These are phyloP conservation scores for Pelvicachromis taeniatus DNA, from an alignment of 2,113 vertebrate species.

Conservation along the genomic window DNA sequence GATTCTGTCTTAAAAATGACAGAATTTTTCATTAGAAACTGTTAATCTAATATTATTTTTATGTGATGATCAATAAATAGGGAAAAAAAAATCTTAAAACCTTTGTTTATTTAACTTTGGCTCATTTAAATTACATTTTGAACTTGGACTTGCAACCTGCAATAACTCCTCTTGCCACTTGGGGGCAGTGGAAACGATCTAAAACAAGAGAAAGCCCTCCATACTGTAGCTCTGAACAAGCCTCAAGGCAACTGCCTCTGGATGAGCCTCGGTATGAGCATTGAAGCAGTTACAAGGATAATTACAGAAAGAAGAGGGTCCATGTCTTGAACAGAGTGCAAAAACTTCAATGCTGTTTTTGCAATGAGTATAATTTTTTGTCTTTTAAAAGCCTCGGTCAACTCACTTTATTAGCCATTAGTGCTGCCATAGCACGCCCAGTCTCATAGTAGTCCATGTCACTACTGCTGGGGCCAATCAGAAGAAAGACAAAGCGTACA, in stretches of 20 bases:
- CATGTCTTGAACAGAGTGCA: neutral
- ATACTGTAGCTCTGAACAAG: neutral
- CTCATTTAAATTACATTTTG: neutral
- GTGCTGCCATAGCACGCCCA: conserved; percentile 80
- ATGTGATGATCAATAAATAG: neutral
- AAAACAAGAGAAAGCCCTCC: neutral
- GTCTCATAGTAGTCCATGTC: conserved; percentile 81
- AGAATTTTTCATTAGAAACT: neutral
- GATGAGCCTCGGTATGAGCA: neutral
- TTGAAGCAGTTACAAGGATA: neutral
- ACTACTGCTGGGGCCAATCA: conserved; percentile 79
- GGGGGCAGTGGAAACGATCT: neutral
- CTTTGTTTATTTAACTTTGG: neutral
- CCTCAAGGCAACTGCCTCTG: neutral
- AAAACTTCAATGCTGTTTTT: neutral
- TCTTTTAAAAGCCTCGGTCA: neutral
- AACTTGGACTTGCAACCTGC: neutral
- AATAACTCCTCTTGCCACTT: neutral
- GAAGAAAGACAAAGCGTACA: conserved; percentile 79
- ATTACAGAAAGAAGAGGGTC: neutral
- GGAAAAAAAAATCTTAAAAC: neutral
- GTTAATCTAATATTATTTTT: neutral
- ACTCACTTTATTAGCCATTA: conserved; percentile 87
- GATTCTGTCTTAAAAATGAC: neutral
- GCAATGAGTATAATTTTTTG: neutral